These are phyloP conservation scores for Epinotia ramella DNA, from an alignment of 2,888 invertebrate species.

Conservation along the genomic window DNA sequence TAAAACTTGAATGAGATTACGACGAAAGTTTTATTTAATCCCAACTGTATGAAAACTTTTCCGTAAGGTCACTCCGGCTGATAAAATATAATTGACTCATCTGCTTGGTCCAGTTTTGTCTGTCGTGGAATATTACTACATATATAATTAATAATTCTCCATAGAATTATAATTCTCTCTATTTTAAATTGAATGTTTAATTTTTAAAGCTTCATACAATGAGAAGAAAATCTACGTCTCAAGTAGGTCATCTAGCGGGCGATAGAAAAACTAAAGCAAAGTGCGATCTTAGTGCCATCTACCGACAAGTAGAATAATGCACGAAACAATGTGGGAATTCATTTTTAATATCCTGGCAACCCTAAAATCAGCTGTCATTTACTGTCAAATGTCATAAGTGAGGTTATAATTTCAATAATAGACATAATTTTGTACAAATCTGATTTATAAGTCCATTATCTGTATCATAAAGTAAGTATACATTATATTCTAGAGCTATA, in stretches of 20 bases:
- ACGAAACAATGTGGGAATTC: background rate
- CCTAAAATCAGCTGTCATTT: slow-evolving; percentile 24
- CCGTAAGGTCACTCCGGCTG: background rate
- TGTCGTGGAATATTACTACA: background rate
- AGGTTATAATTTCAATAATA: slow-evolving; percentile 43
- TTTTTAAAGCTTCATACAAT: background rate
- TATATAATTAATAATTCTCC: background rate
- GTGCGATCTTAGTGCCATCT: slow-evolving; percentile 20
- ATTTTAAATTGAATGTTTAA: background rate
- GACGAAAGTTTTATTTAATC: slow-evolving; percentile 65
- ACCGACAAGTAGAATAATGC: slow-evolving; percentile 7
- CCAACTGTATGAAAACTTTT: slow-evolving; percentile 54
- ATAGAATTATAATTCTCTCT: background rate
- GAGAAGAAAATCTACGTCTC: background rate
- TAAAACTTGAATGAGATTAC: slow-evolving; percentile 65
- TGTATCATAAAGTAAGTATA: slow-evolving; percentile 26
- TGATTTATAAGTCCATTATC: background rate
- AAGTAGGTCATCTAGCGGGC: slow-evolving; percentile 10
- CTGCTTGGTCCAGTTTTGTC: background rate
- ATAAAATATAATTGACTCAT: background rate
- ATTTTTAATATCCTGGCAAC: slow-evolving; percentile 19
- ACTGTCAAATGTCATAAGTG: slow-evolving; percentile 24
- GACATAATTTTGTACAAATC: slow-evolving; percentile 29
- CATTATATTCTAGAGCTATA: background rate
- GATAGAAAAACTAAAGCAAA: slow-evolving; percentile 3